A percentile compares a stretch with the other conserved stretches of the same genome.
These are phyloP conservation scores for Callipepla californica DNA, from an alignment of 2,113 vertebrate species.

Conservation along the genomic window DNA sequence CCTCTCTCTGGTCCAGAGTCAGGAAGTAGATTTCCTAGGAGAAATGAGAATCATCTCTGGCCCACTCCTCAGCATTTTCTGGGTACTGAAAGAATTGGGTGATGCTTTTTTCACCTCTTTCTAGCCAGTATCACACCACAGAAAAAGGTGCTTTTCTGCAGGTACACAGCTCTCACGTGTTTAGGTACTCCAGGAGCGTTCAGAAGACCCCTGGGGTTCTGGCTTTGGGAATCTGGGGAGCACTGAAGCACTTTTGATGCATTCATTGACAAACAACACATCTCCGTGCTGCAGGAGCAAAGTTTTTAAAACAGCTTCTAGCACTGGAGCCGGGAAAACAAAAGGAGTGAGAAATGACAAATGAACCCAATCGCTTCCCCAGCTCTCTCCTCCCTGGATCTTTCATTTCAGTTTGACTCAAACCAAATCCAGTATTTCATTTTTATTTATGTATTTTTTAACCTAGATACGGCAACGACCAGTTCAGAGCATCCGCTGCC, in stretches of 20 bases:
- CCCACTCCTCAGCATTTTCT: not conserved
- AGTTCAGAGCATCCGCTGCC: not conserved
- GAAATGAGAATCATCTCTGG: not conserved
- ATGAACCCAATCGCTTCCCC: not conserved
- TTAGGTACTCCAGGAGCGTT: not conserved
- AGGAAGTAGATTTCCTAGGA: not conserved
- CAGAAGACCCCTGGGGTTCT: not conserved
- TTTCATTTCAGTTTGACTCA: not conserved
- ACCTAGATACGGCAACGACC: not conserved
- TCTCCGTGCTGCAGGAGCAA: not conserved
- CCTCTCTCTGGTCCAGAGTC: not conserved
- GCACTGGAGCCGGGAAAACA: not conserved
- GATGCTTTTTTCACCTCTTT: not conserved
- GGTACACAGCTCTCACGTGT: not conserved
- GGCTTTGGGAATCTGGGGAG: not conserved
- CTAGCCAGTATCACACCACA: not conserved
- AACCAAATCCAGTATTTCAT: not conserved
- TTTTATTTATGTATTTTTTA: not conserved
- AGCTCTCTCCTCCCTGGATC: not conserved
- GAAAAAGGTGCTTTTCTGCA: not conserved
- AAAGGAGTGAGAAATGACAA: not conserved
- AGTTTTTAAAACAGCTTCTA: not conserved
- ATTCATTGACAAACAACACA: not conserved
- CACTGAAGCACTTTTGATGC: not conserved
- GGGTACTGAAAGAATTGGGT: not conserved